Evolutionary conservation across 2,888 invertebrate species (phyloP).

Genomic region (Callosobruchus maculatus): DNA sequence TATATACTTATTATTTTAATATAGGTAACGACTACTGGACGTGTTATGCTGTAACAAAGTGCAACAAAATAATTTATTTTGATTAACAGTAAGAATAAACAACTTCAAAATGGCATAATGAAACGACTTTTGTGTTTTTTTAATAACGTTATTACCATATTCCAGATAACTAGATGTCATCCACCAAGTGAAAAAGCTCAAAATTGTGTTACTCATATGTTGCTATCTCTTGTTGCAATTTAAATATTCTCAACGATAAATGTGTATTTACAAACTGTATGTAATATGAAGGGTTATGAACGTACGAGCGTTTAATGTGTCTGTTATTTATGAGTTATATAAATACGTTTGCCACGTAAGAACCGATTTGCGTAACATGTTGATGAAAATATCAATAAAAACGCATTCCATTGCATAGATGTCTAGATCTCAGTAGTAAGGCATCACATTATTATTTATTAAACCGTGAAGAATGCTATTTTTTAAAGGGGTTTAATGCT

Average conservation of each 20-base stretch:
- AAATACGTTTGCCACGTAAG: neutral
- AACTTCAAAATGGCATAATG: no score
- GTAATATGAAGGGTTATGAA: neutral
- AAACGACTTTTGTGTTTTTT: no score
- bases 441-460: neutral
- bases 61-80: no score
- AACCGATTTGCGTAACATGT: neutral
- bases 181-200: neutral
- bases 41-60: no score
- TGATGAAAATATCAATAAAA: neutral
- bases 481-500: no score
- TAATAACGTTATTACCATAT: no score
- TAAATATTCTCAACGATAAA: neutral
- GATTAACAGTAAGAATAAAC: no score
- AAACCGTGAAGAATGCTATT: no score
- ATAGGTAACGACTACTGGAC: no score
- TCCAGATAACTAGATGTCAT: neutral
- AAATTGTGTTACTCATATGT: neutral
- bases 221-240: neutral
- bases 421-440: neutral
- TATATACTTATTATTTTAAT: no score
- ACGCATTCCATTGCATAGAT: neutral
- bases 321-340: neutral
- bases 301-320: neutral
- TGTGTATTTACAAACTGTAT: neutral